Conservation (phyloP, 64 coral and sea anemone species). For the Hydrozoanthus tunicans region DNA sequence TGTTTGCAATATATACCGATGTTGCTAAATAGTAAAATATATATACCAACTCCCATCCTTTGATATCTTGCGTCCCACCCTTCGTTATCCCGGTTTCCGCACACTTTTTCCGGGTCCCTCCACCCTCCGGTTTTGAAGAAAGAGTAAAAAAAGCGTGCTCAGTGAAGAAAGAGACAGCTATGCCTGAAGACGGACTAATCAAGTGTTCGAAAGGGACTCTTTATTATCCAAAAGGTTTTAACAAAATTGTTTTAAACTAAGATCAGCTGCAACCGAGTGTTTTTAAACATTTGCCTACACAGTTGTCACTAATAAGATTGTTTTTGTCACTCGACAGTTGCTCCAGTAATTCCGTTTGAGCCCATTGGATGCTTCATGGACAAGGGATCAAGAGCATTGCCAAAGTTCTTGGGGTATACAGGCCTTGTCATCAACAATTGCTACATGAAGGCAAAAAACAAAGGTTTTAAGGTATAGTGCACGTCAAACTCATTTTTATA, state of each 20-base stretch:
- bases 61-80: too few species aligned
- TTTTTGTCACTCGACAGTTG: background rate
- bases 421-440: constrained; percentile 32
- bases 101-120: too few species aligned
- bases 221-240: too few species aligned
- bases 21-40: too few species aligned
- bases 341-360: background rate
- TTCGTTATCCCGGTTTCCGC: too few species aligned
- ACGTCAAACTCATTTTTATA: background rate
- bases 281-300: background rate
- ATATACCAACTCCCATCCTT: too few species aligned
- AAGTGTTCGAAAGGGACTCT: too few species aligned
- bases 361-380: constrained; percentile 42
- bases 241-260: background rate
- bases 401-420: constrained; percentile 32
- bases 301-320: background rate
- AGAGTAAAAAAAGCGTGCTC: too few species aligned
- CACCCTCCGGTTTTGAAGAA: too few species aligned
- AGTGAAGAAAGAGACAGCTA: too few species aligned
- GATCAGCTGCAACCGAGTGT: background rate
- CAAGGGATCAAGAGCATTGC: background rate
- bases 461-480: background rate
- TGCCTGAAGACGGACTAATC: too few species aligned
- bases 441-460: constrained; percentile 18
- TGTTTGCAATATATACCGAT: too few species aligned